A percentile compares a stretch with the other conserved stretches of the same genome.
Evolutionary conservation across 2,888 invertebrate genomes (phyloP).

Genomic region (Eristalinus sepulchralis): DNA sequence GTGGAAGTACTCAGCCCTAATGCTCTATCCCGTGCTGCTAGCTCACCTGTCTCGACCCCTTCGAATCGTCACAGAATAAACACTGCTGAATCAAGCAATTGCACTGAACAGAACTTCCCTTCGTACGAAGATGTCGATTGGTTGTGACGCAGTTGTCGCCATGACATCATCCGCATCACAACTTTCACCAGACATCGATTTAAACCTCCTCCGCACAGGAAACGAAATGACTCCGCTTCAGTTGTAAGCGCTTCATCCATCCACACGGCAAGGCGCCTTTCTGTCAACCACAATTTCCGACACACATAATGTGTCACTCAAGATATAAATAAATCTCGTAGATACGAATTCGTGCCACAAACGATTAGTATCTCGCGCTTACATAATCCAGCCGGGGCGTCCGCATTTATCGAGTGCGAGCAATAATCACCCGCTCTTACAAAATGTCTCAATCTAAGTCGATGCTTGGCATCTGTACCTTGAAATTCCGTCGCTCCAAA

Average conservation of each 20-base stretch:
- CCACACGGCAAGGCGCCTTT: not conserved
- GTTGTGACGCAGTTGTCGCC: too few relatives aligned
- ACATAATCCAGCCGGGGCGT: not conserved
- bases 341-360: not conserved
- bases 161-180: not conserved
- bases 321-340: not conserved
- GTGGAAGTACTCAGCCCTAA: too few relatives aligned
- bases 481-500: conserved; percentile 22
- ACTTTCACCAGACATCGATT: not conserved
- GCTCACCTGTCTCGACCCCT: too few relatives aligned
- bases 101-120: too few relatives aligned
- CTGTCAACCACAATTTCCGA: not conserved
- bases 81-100: too few relatives aligned
- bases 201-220: not conserved
- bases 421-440: not conserved
- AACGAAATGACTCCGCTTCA: not conserved
- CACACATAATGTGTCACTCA: not conserved
- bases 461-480: conserved; percentile 5
- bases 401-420: not conserved
- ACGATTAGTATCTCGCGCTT: conserved; percentile 12
- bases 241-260: not conserved
- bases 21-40: too few relatives aligned
- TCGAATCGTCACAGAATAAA: too few relatives aligned
- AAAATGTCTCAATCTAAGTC: not conserved
- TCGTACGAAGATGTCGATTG: too few relatives aligned